These are phyloP conservation scores for Graphium colonna DNA, from an alignment of 2,888 invertebrate species.

Conservation along the genomic window DNA sequence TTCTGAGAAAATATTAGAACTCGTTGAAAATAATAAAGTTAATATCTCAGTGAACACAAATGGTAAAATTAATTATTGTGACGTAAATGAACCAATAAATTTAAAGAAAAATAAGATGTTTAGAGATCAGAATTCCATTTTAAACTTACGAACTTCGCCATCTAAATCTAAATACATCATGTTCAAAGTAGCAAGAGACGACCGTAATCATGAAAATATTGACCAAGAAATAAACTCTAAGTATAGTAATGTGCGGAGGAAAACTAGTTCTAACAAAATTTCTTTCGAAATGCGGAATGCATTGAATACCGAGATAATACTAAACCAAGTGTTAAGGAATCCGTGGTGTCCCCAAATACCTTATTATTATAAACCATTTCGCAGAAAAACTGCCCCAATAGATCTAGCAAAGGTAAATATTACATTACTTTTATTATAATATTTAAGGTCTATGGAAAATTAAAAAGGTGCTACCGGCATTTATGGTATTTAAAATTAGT, in stretches of 20 bases:
- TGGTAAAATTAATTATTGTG: not conserved
- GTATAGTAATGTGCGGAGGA: not conserved
- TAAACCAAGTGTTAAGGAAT: constrained; percentile 77
- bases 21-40: not conserved
- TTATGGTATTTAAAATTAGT: no score
- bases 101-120: not conserved
- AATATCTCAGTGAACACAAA: not conserved
- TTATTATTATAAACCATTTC: constrained; percentile 52
- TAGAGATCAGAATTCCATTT: not conserved
- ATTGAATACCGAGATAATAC: constrained; percentile 46
- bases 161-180: not conserved
- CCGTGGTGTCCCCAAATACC: constrained; percentile 78
- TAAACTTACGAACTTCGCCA: constrained; percentile 6
- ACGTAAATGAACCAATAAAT: not conserved
- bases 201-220: no score
- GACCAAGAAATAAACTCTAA: not conserved
- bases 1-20: not conserved
- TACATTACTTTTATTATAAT: not conserved
- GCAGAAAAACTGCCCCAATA: constrained; percentile 38
- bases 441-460: no score
- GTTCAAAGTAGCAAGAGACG: no score
- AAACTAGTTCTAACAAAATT: not conserved
- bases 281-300: not conserved
- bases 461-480: no score
- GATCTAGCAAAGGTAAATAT: not conserved